phyloP scores from a whole-genome alignment of 2,797 vertebrate genomes.

The Silurus lanzhouensis region DNA sequence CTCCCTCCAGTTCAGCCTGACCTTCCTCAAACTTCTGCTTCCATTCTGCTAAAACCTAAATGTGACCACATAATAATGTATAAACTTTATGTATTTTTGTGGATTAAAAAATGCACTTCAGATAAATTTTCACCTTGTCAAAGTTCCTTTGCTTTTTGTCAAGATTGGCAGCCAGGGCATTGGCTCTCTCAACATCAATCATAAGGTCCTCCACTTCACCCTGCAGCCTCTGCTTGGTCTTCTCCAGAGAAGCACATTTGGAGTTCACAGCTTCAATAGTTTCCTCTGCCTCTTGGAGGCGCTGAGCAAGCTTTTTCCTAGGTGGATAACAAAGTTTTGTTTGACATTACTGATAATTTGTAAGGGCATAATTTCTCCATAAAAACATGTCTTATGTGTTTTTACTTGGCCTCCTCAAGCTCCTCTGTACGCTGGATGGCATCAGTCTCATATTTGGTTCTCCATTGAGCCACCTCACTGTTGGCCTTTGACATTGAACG shows the following conservation, averaged over 20 bases:
- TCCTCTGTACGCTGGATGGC: constrained; percentile 75
- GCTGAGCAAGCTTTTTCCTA: constrained; percentile 85
- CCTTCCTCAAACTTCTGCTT: constrained; percentile 85
- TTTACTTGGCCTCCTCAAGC: not conserved
- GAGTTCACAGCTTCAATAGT: constrained; percentile 81
- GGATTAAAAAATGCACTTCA: not conserved
- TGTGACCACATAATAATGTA: not conserved
- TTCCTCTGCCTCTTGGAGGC: constrained; percentile 83
- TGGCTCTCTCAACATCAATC: constrained; percentile 83
- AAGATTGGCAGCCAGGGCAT: constrained; percentile 76
- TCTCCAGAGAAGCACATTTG: constrained; percentile 83
- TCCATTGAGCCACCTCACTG: constrained; percentile 56
- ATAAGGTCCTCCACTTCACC: constrained; percentile 86
- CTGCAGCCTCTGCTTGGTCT: constrained; percentile 85
- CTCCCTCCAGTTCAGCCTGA: constrained; percentile 82
- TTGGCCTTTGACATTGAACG: constrained; percentile 77
- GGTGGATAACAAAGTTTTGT: not conserved
- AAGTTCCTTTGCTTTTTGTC: constrained; percentile 87
- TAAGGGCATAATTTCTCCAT: not conserved
- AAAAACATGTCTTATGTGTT: not conserved
- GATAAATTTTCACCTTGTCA: constrained; percentile 73
- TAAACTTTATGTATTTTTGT: not conserved
- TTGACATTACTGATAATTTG: not conserved
- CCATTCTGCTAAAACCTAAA: constrained; percentile 77
- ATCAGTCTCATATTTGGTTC: constrained; percentile 80